phyloP scores from a whole-genome alignment of 2,888 invertebrate genomes.

The Ormyrus labotus region DNA sequence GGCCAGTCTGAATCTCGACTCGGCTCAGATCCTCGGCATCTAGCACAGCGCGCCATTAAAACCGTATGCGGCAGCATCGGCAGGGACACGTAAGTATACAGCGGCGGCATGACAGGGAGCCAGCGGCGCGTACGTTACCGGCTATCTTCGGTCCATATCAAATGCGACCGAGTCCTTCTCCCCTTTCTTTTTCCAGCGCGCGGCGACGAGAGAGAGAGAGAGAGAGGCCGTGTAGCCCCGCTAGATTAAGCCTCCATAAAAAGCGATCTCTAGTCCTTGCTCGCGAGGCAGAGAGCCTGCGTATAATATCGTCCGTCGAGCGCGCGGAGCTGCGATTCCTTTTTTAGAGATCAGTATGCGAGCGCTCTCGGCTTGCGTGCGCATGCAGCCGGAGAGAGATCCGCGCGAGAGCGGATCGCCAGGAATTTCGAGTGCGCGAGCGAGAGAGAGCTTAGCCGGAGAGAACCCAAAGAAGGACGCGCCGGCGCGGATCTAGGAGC shows the following conservation, averaged over 20 bases:
- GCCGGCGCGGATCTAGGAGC: background rate
- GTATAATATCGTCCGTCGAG: constrained; percentile 5
- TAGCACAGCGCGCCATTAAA: constrained; percentile 20
- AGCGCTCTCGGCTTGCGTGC: background rate
- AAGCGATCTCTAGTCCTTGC: too few relatives aligned
- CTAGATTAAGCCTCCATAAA: too few relatives aligned
- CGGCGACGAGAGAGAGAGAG: background rate
- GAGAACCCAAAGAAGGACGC: too few relatives aligned
- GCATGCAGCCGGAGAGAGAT: background rate
- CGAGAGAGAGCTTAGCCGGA: background rate
- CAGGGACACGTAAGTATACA: constrained; percentile 59
- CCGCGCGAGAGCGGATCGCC: constrained; percentile 3
- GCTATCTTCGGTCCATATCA: constrained; percentile 74
- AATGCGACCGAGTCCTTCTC: constrained; percentile 70
- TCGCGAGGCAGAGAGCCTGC: too few relatives aligned
- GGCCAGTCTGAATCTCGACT: background rate
- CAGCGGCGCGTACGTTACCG: constrained; percentile 72
- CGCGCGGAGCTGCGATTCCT: too few relatives aligned
- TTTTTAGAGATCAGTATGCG: background rate
- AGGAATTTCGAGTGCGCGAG: constrained; percentile 30
- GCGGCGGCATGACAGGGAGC: constrained; percentile 68
- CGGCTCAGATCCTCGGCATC: too few relatives aligned
- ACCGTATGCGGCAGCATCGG: background rate
- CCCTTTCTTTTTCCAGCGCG: constrained; percentile 44
- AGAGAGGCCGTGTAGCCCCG: too few relatives aligned